Base-by-base conservation (phyloP, 2,888 invertebrate species). In the Leptinotarsa rubiginosa region DNA sequence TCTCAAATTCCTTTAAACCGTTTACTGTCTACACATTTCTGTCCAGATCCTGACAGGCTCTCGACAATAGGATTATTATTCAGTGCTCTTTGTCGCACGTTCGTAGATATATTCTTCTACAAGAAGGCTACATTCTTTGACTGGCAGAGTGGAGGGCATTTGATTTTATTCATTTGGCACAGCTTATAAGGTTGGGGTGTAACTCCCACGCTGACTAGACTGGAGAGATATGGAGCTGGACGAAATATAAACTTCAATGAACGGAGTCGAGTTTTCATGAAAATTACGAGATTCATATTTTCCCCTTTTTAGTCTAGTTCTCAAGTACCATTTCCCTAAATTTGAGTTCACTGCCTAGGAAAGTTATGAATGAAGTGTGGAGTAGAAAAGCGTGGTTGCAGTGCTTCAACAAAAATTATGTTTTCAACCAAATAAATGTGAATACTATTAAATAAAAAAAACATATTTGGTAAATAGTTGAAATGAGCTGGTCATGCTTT, bases 171-270 rank as follows among this genome's bases (percentile, higher is more conserved):
- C 22, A 22, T 56, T 22, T 22, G 20, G 18, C n/a, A 13, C 12
- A 56, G 56, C 15, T 16, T 50, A n/a, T 50, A n/a, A n/a, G 50
- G 50, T 50, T 13, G 50, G 50, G 3, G 56, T 20, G 2, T 18
- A 56, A 56, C 56, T 20, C 56, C 56, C 20, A 56, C 54, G n/a
- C 62, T 1, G 62, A 31, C 62, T 62, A 62, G 25, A 62, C 62
- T 31, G 7, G 25, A 12, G n/a, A 31, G 62, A 41, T 62, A 41
- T 31, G 62, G 25, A 62, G 31, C 31, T 62, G 12, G 41, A 16
- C 62, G 41, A 62, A 31, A 62, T 62, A 62, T 41, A 62, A 62
- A 62, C 62, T 20, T 41, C 62, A 62, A 25, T 56, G 13, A 56
- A 62, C n/a, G 62, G 41, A 31, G 25, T 41, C 15, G 15, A 15